Base-by-base conservation (phyloP, 2,888 invertebrate genomes). In the Torymus texanus region DNA sequence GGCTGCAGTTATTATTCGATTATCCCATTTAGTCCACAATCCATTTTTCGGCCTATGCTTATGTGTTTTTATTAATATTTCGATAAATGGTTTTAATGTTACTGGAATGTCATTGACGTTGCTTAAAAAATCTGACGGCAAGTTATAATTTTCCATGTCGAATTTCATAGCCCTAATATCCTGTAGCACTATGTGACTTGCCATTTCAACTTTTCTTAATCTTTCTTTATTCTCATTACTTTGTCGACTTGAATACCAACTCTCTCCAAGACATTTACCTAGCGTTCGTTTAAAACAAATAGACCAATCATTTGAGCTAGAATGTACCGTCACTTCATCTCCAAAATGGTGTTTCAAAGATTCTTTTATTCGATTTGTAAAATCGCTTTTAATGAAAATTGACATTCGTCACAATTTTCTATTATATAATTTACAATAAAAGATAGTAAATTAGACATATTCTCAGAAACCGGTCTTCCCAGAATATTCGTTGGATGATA, bases 381-480 rank as follows among this genome's bases (percentile, higher is more conserved):
- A 51, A 79, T 79, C 3, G 2, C 13, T 72, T 72, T 72, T 72
- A 80, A 61, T 4, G 80, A 76, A 76, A 75, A 76, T 66, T 76
- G 75, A 41, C 80, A 76, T 65, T 76, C 80, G 3, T 80, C 66
- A 41, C 72, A 61, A 14, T 80, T 76, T 18, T 80, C 71, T 61
- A 76, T 5, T 65, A 80, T 76, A 58, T 65, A 59, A 70, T 79
- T 50, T 16, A 79, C 75, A 21, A 75, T 61, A 21, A 75, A 79
- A 8, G 71, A 58, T 56, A 72, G 41, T 50, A 75, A 1, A 67
- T 75, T 41, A 12, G 65, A 65, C 72, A 79, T 79, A n/a, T 14
- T 18, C 21, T 79, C 79, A 18, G 68, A 68, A 24, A 74, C 68
- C 11, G 66, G 24, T 24, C 24, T 24, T 24, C 24, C 24, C 24